These are phyloP conservation scores for Ailuropoda melanoleuca DNA, from an alignment of 2,113 vertebrate genomes.

Conservation along the genomic window DNA sequence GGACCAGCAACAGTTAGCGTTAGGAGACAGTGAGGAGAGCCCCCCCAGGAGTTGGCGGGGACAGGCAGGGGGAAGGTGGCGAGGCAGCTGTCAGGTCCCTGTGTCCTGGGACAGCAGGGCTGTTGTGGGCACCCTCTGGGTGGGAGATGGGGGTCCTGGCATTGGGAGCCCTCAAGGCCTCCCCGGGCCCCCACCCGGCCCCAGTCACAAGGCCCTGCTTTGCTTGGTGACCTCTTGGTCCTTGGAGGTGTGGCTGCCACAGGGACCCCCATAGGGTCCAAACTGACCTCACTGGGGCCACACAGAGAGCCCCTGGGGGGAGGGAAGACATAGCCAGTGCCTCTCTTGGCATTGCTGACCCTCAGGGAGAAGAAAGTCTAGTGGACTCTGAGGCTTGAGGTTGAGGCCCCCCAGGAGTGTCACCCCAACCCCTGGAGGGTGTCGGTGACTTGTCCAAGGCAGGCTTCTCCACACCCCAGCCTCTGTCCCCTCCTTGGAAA, in stretches of 20 bases:
- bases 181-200: neutral
- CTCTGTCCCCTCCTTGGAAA: neutral
- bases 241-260: neutral
- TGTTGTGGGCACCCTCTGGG: neutral
- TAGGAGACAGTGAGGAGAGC: neutral
- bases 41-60: no score
- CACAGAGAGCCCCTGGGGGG: no score
- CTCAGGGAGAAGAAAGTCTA: neutral
- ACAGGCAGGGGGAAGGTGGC: neutral
- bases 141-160: neutral
- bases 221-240: neutral
- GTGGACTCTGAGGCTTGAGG: neutral
- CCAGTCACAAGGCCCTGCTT: no score
- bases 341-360: neutral
- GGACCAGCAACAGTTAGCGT: neutral
- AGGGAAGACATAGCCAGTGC: neutral
- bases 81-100: neutral
- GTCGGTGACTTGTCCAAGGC: rapidly evolving
- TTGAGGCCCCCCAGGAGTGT: neutral
- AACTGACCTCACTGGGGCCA: neutral
- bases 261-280: neutral
- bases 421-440: neutral
- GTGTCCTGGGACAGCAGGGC: neutral
- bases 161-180: neutral
- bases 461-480: neutral